Percentiles rank a stretch among this genome's conserved stretches.
phyloP scores from a whole-genome alignment of 2,888 invertebrate species.

The Epinotia brunnichana region DNA sequence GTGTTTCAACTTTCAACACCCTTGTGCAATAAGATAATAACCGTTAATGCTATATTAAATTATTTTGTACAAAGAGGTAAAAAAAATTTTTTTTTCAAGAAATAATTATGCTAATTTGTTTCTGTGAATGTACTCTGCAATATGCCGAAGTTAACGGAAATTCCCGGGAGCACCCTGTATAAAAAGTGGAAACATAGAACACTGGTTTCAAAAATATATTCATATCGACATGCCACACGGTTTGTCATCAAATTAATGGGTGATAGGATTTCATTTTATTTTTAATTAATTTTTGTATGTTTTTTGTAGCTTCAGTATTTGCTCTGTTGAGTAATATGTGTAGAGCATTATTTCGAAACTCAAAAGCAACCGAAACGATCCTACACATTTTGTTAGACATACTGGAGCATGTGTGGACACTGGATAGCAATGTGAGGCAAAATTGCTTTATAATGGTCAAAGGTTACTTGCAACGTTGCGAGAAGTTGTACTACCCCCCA shows the following conservation, averaged over 20 bases:
- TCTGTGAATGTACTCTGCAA: too few relatives aligned
- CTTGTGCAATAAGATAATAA: too few relatives aligned
- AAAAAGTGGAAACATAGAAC: too few relatives aligned
- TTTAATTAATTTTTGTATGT: conserved; percentile 26
- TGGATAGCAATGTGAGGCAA: conserved; percentile 62
- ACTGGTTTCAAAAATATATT: background rate
- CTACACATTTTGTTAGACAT: conserved; percentile 64
- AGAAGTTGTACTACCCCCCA: conserved; percentile 70
- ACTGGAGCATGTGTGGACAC: conserved; percentile 64
- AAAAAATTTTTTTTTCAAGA: too few relatives aligned
- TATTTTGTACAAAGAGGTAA: too few relatives aligned
- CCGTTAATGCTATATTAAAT: too few relatives aligned
- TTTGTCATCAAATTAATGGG: background rate
- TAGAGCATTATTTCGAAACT: conserved; percentile 67
- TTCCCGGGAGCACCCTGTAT: too few relatives aligned
- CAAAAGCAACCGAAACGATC: conserved; percentile 64
- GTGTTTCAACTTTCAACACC: too few relatives aligned
- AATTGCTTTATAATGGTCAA: conserved; percentile 77
- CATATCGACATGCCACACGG: background rate
- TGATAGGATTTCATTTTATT: conserved; percentile 19
- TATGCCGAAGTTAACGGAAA: too few relatives aligned
- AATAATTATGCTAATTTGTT: too few relatives aligned
- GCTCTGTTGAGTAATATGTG: conserved; percentile 72
- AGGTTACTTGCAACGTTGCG: conserved; percentile 69
- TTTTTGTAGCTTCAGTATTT: conserved; percentile 68